These are phyloP conservation scores for Oncorhynchus tshawytscha DNA, from an alignment of 2,113 vertebrate species.

Conservation along the genomic window DNA sequence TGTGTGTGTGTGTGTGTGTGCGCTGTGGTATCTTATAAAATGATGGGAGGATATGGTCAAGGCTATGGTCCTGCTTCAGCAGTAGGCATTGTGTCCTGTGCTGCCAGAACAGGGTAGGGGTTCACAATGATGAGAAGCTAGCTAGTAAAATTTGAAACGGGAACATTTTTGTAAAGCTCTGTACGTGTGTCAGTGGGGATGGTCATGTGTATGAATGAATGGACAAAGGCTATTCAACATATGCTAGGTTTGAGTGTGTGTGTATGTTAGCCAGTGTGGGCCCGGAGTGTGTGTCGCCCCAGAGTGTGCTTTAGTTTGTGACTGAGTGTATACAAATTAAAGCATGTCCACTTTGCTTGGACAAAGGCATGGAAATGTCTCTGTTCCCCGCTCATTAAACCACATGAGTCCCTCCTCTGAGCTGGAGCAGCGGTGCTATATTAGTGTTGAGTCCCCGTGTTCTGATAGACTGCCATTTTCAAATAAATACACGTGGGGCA, in stretches of 20 bases:
- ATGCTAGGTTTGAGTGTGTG: constrained; percentile 2
- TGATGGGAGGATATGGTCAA: too few relatives aligned
- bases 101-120: constrained; percentile 47
- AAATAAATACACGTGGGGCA: constrained; percentile 60
- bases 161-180: too few relatives aligned
- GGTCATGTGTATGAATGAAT: too few relatives aligned
- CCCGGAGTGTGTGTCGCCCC: constrained; percentile 11
- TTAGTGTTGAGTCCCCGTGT: constrained; percentile 60
- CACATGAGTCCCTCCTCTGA: constrained; percentile 32
- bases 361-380: constrained; percentile 53
- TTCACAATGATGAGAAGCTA: constrained; percentile 61
- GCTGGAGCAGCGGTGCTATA: constrained; percentile 33
- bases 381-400: constrained; percentile 13
- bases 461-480: constrained; percentile 42
- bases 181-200: too few relatives aligned
- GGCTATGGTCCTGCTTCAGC: too few relatives aligned
- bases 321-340: constrained; percentile 23
- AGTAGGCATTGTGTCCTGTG: too few relatives aligned
- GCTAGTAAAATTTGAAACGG: constrained; percentile 1
- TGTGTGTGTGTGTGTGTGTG: constrained; percentile 17
- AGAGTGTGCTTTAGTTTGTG: constrained; percentile 33
- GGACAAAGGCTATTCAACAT: too few relatives aligned
- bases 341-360: constrained; percentile 35
- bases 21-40: neutral
- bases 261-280: constrained; percentile 41